Percentiles rank a stretch among this genome's conserved stretches.
Evolutionary conservation across 2,888 invertebrate genomes (phyloP).

Genomic region (Loripinus fragilis): DNA sequence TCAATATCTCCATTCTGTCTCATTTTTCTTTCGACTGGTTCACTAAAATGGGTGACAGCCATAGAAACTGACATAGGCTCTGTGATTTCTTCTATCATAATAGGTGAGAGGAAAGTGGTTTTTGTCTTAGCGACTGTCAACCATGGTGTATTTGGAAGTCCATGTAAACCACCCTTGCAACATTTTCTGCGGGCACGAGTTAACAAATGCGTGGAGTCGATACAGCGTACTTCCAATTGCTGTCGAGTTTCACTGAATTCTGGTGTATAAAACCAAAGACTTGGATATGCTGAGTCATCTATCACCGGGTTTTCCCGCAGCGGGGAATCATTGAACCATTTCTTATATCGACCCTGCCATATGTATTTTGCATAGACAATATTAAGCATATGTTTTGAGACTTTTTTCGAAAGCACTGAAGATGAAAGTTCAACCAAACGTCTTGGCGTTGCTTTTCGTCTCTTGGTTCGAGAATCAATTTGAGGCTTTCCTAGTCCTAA

Average conservation of each 20-base stretch:
- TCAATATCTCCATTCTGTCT: conserved; percentile 26
- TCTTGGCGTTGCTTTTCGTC: conserved; percentile 13
- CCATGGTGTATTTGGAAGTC: conserved; percentile 42
- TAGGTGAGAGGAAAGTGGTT: conserved; percentile 44
- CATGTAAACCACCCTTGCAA: conserved; percentile 46
- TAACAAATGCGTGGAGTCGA: conserved; percentile 52
- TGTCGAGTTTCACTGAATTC: conserved; percentile 36
- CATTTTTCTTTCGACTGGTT: conserved; percentile 46
- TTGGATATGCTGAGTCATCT: neutral
- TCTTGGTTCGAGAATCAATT: neutral
- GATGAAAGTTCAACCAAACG: conserved; percentile 24
- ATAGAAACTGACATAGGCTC: conserved; percentile 56
- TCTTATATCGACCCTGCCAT: conserved; percentile 28
- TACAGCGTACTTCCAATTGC: conserved; percentile 53
- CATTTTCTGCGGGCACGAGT: conserved; percentile 42
- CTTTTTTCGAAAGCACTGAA: conserved; percentile 25
- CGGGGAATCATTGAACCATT: conserved; percentile 22
- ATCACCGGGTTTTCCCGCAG: neutral
- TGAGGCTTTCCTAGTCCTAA: conserved; percentile 20
- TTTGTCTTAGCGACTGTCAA: conserved; percentile 38
- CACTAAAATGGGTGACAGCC: conserved; percentile 49
- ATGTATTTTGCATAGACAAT: conserved; percentile 38
- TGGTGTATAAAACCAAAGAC: conserved; percentile 44
- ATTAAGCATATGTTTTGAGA: conserved; percentile 43
- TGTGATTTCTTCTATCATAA: conserved; percentile 53